These are phyloP conservation scores for Stigmatopora argus DNA, from an alignment of 2,113 vertebrate species.

Conservation along the genomic window DNA sequence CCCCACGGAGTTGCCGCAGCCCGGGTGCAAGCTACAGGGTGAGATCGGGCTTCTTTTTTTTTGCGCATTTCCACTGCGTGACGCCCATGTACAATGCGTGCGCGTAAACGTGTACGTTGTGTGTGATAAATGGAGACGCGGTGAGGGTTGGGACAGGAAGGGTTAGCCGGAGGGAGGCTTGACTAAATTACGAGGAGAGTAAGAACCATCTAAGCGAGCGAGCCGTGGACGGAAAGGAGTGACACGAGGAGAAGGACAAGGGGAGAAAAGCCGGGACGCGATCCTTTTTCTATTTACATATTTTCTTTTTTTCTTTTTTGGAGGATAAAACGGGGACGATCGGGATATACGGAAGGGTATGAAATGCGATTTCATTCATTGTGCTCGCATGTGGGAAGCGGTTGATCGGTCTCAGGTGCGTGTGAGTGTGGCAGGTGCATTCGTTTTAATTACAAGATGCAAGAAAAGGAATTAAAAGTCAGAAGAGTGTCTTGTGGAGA, in stretches of 20 bases:
- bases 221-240: slow-evolving; percentile 19
- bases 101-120: neutral
- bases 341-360: slow-evolving; percentile 63
- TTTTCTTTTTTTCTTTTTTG: slow-evolving; percentile 9
- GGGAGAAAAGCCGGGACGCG: slow-evolving; percentile 30
- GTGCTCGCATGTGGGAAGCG: neutral
- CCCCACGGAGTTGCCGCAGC: slow-evolving; percentile 23
- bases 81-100: neutral
- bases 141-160: slow-evolving; percentile 54
- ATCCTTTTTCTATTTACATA: slow-evolving; percentile 35
- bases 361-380: slow-evolving; percentile 39
- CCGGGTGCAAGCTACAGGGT: slow-evolving; percentile 33
- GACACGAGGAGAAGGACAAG: slow-evolving; percentile 21
- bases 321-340: slow-evolving; percentile 40
- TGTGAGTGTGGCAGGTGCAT: slow-evolving; percentile 13
- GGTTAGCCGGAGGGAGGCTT: slow-evolving; percentile 65
- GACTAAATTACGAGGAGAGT: slow-evolving; percentile 60
- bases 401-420: slow-evolving; percentile 37
- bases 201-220: slow-evolving; percentile 54
- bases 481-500: neutral
- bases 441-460: neutral
- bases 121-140: neutral
- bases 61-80: slow-evolving; percentile 42
- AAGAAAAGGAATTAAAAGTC: neutral
- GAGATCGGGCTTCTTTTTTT: slow-evolving; percentile 10